These are phyloP conservation scores for Hestina assimilis DNA, from an alignment of 1,140 invertebrate genomes.

Conservation along the genomic window DNA sequence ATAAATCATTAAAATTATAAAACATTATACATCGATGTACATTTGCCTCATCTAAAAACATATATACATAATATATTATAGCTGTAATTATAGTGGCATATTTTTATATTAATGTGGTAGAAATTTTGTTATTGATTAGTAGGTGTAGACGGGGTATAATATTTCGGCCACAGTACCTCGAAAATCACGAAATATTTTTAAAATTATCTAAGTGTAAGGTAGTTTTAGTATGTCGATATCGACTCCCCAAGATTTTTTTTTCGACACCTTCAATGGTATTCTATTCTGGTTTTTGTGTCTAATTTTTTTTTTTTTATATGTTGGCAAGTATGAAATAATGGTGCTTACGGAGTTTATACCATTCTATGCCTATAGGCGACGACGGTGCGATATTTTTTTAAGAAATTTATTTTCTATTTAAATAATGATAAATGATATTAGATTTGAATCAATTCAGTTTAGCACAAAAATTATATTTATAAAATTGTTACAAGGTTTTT, in stretches of 20 bases:
- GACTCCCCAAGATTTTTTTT: conserved; percentile 12
- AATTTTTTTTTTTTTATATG: conserved; percentile 35
- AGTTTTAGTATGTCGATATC: conserved; percentile 12
- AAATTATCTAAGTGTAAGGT: conserved; percentile 3
- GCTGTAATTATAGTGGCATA: conserved; percentile 15
- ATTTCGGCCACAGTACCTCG: conserved; percentile 16
- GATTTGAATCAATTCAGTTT: conserved; percentile 17
- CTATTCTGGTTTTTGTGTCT: conserved; percentile 25
- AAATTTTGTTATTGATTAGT: conserved; percentile 4
- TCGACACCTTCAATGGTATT: conserved; percentile 22
- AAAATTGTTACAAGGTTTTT: conserved; percentile 18
- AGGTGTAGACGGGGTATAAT: conserved; percentile 2
- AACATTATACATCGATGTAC: conserved; percentile 19
- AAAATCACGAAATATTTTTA: conserved; percentile 2
- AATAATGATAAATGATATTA: conserved; percentile 10
- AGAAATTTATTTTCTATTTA: conserved; percentile 35
- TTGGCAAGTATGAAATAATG: conserved; percentile 53
- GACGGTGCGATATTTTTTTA: conserved; percentile 62
- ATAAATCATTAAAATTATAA: no score
- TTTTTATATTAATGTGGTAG: conserved; percentile 22
- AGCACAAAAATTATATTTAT: conserved; percentile 6
- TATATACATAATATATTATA: conserved; percentile 9
- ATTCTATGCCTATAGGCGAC: conserved; percentile 26
- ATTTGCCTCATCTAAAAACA: conserved; percentile 3
- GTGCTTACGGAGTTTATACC: conserved; percentile 53